A percentile compares a stretch with the other conserved stretches of the same genome.
phyloP scores from a whole-genome alignment of 2,113 vertebrate species.

The Caranx ignobilis region DNA sequence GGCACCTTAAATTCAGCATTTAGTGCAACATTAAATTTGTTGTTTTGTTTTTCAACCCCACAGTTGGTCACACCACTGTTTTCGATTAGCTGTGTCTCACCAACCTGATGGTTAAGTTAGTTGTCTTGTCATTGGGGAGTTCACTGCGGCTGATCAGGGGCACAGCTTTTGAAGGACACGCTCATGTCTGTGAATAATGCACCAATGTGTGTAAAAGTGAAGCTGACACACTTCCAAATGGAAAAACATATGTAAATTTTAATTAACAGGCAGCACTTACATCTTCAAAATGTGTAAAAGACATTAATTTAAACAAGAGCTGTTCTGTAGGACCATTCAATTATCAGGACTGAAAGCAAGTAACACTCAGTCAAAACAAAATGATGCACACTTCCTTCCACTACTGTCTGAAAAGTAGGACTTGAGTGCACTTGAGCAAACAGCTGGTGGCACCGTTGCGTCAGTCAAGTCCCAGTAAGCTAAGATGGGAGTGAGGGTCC shows the following conservation, averaged over 20 bases:
- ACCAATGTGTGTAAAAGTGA: neutral
- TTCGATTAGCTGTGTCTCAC: neutral
- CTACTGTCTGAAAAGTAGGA: neutral
- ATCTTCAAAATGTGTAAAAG: neutral
- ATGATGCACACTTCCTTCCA: too few relatives aligned
- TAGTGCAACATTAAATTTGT: neutral
- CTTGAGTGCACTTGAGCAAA: neutral
- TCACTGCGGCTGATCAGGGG: slow-evolving; percentile 22
- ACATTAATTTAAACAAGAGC: neutral
- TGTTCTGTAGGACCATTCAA: neutral
- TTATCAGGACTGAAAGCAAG: neutral
- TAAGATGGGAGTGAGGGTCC: neutral
- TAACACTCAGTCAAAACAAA: too few relatives aligned
- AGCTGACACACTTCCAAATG: neutral
- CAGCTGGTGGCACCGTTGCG: neutral
- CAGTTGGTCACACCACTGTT: neutral
- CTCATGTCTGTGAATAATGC: neutral
- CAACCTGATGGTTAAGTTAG: slow-evolving; percentile 3
- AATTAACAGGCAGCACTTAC: neutral
- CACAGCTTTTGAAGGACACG: neutral
- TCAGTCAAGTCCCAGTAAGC: neutral
- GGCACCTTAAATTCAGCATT: neutral
- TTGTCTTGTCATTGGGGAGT: slow-evolving; percentile 1
- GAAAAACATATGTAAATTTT: neutral
- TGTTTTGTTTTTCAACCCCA: too few relatives aligned